Percentiles rank a stretch among this genome's conserved stretches.
phyloP scores from a whole-genome alignment of 2,888 invertebrate species.

The Cyclophora punctaria region DNA sequence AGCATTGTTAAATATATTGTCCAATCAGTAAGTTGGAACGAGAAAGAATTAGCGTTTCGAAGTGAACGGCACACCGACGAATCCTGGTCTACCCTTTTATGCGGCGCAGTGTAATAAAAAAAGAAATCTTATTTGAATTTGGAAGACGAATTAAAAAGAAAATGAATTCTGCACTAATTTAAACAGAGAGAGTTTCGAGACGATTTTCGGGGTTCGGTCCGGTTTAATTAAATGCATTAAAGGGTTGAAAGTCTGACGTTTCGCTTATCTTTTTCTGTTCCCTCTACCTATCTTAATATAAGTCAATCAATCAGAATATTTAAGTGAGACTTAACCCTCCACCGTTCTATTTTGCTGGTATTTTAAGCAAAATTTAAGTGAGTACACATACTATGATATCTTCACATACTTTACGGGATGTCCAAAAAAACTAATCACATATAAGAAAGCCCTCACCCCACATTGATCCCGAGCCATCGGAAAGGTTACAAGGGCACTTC shows the following conservation, averaged over 20 bases:
- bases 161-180: conserved; percentile 71
- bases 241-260: conserved; percentile 41
- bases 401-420: conserved; percentile 33
- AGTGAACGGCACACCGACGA: conserved; percentile 50
- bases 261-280: conserved; percentile 23
- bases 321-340: conserved; percentile 2
- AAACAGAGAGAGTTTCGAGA: conserved; percentile 58
- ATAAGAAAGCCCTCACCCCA: conserved; percentile 48
- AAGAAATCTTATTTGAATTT: conserved; percentile 72
- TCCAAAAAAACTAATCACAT: conserved; percentile 62
- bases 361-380: too few relatives aligned
- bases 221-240: conserved; percentile 63
- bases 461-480: conserved; percentile 55
- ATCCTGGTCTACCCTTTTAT: conserved; percentile 67
- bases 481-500: conserved; percentile 65
- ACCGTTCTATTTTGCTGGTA: too few relatives aligned
- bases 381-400: too few relatives aligned
- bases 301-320: conserved; percentile 20
- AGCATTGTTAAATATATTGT: conserved; percentile 73
- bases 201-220: conserved; percentile 59
- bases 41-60: conserved; percentile 65
- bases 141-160: conserved; percentile 70
- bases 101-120: conserved; percentile 58
- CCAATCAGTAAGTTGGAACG: conserved; percentile 69
- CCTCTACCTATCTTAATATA: conserved; percentile 8